phyloP scores from a whole-genome alignment of 2,113 vertebrate species.

The Ceyx margarethae region DNA sequence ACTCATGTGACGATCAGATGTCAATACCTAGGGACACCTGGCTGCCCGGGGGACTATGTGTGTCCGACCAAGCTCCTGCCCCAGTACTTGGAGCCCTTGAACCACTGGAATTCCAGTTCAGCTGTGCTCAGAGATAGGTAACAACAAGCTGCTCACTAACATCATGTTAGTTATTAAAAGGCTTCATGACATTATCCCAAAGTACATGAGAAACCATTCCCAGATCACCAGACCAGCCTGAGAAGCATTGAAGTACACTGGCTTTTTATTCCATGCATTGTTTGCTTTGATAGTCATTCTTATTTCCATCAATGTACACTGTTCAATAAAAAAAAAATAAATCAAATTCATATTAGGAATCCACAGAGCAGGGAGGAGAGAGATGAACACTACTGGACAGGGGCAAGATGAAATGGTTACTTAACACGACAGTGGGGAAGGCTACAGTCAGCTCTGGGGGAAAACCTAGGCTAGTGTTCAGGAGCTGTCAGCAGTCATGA shows the following conservation, averaged over 20 bases:
- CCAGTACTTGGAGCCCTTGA: not conserved
- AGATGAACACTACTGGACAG: slow-evolving; percentile 60
- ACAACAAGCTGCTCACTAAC: not conserved
- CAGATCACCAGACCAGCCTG: slow-evolving; percentile 49
- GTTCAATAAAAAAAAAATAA: slow-evolving; percentile 75
- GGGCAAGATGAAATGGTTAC: slow-evolving; percentile 60
- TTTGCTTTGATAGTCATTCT: slow-evolving; percentile 89
- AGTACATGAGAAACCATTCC: not conserved
- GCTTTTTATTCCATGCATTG: slow-evolving; percentile 96
- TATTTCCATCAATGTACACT: slow-evolving; percentile 83
- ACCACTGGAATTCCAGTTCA: not conserved
- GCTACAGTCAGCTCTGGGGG: slow-evolving; percentile 58
- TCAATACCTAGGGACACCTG: accelerated
- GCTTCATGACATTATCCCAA: not conserved
- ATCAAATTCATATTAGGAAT: slow-evolving; percentile 66
- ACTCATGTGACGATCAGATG: not conserved
- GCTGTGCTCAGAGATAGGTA: not conserved
- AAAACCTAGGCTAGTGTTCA: slow-evolving; percentile 46
- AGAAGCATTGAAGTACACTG: slow-evolving; percentile 83
- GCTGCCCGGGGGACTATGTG: accelerated
- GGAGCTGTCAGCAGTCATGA: slow-evolving; percentile 48
- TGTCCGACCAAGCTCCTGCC: too few relatives aligned
- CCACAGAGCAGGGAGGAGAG: slow-evolving; percentile 1
- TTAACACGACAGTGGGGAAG: slow-evolving; percentile 56
- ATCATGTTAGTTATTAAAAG: not conserved